These are phyloP conservation scores for Saturnia japonica DNA, from an alignment of 2,888 invertebrate genomes.

Conservation along the genomic window DNA sequence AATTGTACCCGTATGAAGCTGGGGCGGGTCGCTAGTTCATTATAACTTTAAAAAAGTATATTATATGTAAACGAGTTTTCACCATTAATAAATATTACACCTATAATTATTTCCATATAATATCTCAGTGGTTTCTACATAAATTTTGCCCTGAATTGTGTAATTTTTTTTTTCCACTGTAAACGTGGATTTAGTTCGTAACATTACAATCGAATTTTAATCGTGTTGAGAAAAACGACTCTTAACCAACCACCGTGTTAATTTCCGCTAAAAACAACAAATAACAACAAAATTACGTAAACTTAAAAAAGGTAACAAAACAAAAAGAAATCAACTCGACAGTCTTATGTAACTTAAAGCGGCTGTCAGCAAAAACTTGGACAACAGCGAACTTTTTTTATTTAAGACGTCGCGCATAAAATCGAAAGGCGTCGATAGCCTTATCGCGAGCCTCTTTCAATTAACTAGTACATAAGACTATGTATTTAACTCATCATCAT, in stretches of 20 bases:
- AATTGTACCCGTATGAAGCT: too few species aligned
- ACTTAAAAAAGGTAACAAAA: background rate
- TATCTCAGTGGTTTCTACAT: too few species aligned
- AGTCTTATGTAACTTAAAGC: slow-evolving; percentile 5
- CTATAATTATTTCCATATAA: too few species aligned
- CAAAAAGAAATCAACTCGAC: background rate
- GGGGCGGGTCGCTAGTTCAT: too few species aligned
- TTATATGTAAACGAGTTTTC: too few species aligned
- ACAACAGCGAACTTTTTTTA: slow-evolving; percentile 3
- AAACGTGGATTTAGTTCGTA: too few species aligned
- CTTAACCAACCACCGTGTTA: background rate
- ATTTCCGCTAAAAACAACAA: background rate
- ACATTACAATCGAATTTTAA: too few species aligned
- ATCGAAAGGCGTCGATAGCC: slow-evolving; percentile 40
- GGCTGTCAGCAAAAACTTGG: slow-evolving; percentile 12
- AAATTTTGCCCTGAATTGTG: too few species aligned
- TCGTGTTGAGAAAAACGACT: too few species aligned
- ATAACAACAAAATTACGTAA: background rate
- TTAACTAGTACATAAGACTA: slow-evolving; percentile 78
- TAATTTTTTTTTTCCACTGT: too few species aligned
- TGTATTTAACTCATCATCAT: slow-evolving; percentile 79
- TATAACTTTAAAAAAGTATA: too few species aligned
- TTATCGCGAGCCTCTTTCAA: slow-evolving; percentile 78
- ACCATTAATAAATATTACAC: too few species aligned
- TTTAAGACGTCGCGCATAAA: slow-evolving; percentile 10